Evolutionary conservation across 2,113 vertebrate species (phyloP).

Genomic region (Strix aluco): DNA sequence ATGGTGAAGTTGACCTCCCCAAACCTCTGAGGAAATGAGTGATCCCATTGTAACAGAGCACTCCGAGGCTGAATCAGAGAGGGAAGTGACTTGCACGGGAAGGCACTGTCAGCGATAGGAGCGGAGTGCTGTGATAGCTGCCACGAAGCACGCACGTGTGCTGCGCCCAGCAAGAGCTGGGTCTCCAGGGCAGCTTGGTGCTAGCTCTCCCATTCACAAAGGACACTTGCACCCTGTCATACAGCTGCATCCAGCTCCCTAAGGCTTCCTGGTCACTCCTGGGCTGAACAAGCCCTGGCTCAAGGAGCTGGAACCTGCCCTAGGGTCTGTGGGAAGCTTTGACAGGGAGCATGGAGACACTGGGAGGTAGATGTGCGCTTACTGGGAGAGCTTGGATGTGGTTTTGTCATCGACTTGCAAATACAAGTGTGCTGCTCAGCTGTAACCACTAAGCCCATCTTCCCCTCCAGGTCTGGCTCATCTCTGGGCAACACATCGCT

Average conservation of each 20-base stretch:
- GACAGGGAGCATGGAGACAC: rapidly evolving
- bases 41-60: rapidly evolving
- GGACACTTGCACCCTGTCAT: rapidly evolving
- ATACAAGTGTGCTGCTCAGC: background rate
- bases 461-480: background rate
- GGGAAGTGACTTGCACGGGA: background rate
- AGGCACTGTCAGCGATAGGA: rapidly evolving
- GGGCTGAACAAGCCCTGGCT: background rate
- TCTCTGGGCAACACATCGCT: too few relatives aligned
- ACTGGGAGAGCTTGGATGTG: background rate
- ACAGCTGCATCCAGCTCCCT: rapidly evolving
- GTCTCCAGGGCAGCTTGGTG: background rate
- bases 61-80: background rate
- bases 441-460: background rate
- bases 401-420: background rate
- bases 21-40: background rate
- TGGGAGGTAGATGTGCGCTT: rapidly evolving
- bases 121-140: rapidly evolving
- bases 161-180: background rate
- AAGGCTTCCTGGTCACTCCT: rapidly evolving
- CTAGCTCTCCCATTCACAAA: rapidly evolving
- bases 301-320: background rate
- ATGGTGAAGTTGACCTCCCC: background rate
- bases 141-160: rapidly evolving
- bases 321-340: rapidly evolving